Percentiles rank a stretch among this genome's conserved stretches.
phyloP scores from a whole-genome alignment of 2,888 invertebrate species.

The Spialia ferax region DNA sequence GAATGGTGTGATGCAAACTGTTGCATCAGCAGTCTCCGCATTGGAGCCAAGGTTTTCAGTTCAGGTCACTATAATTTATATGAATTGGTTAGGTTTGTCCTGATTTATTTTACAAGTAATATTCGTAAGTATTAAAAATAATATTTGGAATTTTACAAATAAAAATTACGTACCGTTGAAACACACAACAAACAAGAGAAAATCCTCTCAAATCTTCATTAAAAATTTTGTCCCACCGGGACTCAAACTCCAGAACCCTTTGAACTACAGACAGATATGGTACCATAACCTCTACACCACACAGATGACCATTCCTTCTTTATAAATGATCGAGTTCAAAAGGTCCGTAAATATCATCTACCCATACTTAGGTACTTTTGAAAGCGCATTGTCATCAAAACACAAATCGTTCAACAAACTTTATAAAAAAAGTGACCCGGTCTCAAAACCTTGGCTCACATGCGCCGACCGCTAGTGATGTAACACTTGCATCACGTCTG shows the following conservation, averaged over 20 bases:
- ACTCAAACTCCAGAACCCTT: too few species aligned
- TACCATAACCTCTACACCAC: too few species aligned
- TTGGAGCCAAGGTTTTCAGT: conserved; percentile 57
- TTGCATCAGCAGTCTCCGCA: conserved; percentile 55
- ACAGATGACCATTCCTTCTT: neutral
- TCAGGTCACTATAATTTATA: conserved; percentile 51
- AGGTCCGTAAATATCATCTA: too few species aligned
- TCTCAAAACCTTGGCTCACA: conserved; percentile 57
- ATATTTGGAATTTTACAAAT: too few species aligned
- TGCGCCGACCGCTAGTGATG: conserved; percentile 51
- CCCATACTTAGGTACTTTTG: neutral
- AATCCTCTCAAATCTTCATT: too few species aligned
- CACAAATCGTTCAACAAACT: neutral
- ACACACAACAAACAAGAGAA: neutral
- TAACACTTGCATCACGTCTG: conserved; percentile 53
- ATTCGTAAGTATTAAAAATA: neutral
- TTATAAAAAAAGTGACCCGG: conserved; percentile 47
- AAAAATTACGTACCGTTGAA: too few species aligned
- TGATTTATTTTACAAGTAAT: neutral
- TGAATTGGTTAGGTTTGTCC: neutral
- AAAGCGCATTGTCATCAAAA: neutral
- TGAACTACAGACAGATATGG: too few species aligned
- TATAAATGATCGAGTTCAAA: too few species aligned
- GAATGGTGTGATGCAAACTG: conserved; percentile 50
- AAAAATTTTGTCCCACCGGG: too few species aligned